Evolutionary conservation across 2,888 invertebrate species (phyloP).

Genomic region (Pristionchus arcanus): DNA sequence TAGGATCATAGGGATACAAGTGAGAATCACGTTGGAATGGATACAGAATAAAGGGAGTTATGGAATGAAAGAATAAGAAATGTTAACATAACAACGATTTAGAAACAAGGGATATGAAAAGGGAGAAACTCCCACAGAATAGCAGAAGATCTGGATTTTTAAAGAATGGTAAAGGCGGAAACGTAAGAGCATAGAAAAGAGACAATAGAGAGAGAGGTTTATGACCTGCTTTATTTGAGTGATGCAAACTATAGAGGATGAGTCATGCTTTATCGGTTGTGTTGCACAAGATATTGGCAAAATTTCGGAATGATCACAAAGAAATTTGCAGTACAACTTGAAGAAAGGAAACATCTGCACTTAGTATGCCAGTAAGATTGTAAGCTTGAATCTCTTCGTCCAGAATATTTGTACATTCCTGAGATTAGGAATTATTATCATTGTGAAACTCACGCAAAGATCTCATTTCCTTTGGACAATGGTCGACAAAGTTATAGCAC

Average conservation of each 20-base stretch:
- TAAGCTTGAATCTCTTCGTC: conserved; percentile 18
- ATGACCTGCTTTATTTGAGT: neutral
- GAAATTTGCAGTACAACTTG: neutral
- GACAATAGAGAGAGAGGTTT: neutral
- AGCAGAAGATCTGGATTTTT: neutral
- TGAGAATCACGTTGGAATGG: neutral
- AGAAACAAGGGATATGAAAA: neutral
- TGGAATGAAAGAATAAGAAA: neutral
- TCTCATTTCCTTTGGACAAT: neutral
- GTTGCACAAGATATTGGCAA: neutral
- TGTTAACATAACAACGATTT: neutral
- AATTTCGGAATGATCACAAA: neutral
- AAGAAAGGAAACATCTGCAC: neutral
- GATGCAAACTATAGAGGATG: conserved; percentile 5
- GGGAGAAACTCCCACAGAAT: neutral
- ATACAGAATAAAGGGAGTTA: neutral
- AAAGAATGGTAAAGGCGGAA: neutral
- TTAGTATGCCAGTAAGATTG: neutral
- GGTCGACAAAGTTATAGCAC: neutral
- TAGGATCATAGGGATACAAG: neutral
- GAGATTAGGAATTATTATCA: neutral
- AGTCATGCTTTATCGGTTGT: neutral
- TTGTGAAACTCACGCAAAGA: neutral
- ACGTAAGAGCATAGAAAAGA: neutral
- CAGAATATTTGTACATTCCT: conserved; percentile 2